phyloP scores from a whole-genome alignment of 2,888 invertebrate genomes.

The Coelinius sp. region DNA sequence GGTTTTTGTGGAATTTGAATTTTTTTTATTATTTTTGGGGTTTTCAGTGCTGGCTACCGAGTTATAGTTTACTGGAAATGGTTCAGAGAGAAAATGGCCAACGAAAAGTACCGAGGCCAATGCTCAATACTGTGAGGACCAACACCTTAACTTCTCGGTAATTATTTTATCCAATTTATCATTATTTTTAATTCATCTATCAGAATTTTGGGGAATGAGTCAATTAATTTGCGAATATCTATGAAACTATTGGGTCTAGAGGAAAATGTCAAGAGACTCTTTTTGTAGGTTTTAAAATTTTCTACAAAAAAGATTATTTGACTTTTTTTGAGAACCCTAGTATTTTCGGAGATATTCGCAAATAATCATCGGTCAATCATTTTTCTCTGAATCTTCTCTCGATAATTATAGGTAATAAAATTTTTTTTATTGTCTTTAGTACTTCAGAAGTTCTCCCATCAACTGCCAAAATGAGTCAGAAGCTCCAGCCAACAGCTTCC shows the following conservation, averaged over 20 bases:
- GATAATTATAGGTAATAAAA: background rate
- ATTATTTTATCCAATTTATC: constrained; percentile 26
- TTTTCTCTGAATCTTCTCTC: too few relatives aligned
- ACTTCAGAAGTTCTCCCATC: constrained; percentile 62
- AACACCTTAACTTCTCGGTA: constrained; percentile 57
- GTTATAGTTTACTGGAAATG: constrained; percentile 86
- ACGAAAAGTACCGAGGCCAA: constrained; percentile 84
- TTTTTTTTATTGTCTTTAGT: constrained; percentile 50
- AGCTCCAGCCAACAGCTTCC: constrained; percentile 48
- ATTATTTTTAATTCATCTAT: too few relatives aligned
- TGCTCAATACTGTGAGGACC: constrained; percentile 66
- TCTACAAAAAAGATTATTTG: too few relatives aligned
- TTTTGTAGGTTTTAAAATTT: too few relatives aligned
- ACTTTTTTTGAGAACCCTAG: background rate
- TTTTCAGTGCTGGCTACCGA: constrained; percentile 88
- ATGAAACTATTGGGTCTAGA: too few relatives aligned
- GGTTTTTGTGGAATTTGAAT: background rate
- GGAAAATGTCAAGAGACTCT: too few relatives aligned
- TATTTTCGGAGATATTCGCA: background rate
- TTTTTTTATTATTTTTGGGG: constrained; percentile 37
- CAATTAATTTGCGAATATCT: too few relatives aligned
- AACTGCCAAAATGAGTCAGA: constrained; percentile 58
- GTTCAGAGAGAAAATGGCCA: constrained; percentile 85
- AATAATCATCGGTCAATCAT: background rate
- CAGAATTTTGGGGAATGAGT: too few relatives aligned